These are phyloP conservation scores for Luehdorfia chinensis DNA, from an alignment of 1,140 invertebrate species.

Conservation along the genomic window DNA sequence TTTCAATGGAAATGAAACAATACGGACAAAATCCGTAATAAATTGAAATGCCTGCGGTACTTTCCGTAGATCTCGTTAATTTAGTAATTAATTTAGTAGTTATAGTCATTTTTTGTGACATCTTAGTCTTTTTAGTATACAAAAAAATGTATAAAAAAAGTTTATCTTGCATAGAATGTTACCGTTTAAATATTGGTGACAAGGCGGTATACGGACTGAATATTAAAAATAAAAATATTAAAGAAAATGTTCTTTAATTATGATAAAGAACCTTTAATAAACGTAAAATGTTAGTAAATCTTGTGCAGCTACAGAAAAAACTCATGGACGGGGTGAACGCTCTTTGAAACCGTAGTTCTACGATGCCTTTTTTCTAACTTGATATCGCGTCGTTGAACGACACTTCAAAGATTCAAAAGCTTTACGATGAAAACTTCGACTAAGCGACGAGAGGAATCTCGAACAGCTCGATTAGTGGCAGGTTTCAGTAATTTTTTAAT, in stretches of 20 bases:
- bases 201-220: too few relatives aligned
- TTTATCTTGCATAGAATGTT: too few relatives aligned
- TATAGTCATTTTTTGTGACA: too few relatives aligned
- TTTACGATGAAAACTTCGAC: not conserved
- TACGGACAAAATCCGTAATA: conserved; percentile 10
- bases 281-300: too few relatives aligned
- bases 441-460: not conserved
- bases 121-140: too few relatives aligned
- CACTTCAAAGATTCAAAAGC: conserved; percentile 11
- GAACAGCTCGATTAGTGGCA: too few relatives aligned
- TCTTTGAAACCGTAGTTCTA: not conserved
- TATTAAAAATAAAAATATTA: too few relatives aligned
- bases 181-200: too few relatives aligned
- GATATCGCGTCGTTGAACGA: not conserved
- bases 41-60: conserved; percentile 4
- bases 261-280: too few relatives aligned
- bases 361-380: not conserved
- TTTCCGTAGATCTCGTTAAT: not conserved
- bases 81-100: conserved; percentile 1
- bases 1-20: conserved; percentile 12
- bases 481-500: too few relatives aligned
- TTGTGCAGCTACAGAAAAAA: conserved; percentile 4
- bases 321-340: not conserved
- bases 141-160: too few relatives aligned
- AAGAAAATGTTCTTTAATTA: too few relatives aligned